A percentile compares a stretch with the other conserved stretches of the same genome.
phyloP scores from a whole-genome alignment of 2,113 vertebrate genomes.

The Brachionichthys hirsutus region DNA sequence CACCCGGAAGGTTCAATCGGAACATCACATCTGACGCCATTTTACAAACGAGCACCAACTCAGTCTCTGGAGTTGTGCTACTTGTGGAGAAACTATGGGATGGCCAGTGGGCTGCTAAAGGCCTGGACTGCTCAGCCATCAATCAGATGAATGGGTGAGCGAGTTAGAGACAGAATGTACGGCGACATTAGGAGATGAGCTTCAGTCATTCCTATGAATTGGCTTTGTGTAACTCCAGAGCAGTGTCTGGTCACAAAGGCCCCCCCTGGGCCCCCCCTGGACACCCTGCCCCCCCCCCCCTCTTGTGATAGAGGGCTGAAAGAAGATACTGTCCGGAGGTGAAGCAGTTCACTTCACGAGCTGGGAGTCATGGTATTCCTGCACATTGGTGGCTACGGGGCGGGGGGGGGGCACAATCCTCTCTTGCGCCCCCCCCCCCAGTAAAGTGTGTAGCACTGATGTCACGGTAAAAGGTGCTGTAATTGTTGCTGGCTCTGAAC shows the following conservation, averaged over 20 bases:
- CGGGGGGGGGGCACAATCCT: too few species aligned
- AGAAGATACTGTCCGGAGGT: conserved; percentile 66
- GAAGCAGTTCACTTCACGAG: conserved; percentile 54
- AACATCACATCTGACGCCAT: too few species aligned
- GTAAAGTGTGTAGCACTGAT: conserved; percentile 37
- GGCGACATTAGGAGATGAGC: conserved; percentile 18
- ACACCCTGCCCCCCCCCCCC: conserved; percentile 70
- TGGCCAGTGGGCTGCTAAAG: not conserved
- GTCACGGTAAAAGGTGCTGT: conserved; percentile 53
- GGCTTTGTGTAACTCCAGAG: conserved; percentile 58
- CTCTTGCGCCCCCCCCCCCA: conserved; percentile 18
- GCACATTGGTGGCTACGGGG: conserved; percentile 15
- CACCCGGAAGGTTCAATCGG: too few species aligned
- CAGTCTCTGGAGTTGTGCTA: conserved; percentile 18
- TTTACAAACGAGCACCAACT: conserved; percentile 8
- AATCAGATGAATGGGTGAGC: conserved; percentile 36
- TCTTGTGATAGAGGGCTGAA: conserved; percentile 74
- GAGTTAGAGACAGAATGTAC: too few species aligned
- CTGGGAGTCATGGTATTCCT: conserved; percentile 52
- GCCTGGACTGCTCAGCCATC: conserved; percentile 32
- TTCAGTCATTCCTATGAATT: conserved; percentile 37
- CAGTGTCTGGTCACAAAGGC: conserved; percentile 65
- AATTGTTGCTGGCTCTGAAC: conserved; percentile 54
- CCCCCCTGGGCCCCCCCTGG: conserved; percentile 51
- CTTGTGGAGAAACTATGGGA: conserved; percentile 19